Base-by-base conservation (phyloP, 2,113 vertebrate genomes). In the Anguilla japonica region DNA sequence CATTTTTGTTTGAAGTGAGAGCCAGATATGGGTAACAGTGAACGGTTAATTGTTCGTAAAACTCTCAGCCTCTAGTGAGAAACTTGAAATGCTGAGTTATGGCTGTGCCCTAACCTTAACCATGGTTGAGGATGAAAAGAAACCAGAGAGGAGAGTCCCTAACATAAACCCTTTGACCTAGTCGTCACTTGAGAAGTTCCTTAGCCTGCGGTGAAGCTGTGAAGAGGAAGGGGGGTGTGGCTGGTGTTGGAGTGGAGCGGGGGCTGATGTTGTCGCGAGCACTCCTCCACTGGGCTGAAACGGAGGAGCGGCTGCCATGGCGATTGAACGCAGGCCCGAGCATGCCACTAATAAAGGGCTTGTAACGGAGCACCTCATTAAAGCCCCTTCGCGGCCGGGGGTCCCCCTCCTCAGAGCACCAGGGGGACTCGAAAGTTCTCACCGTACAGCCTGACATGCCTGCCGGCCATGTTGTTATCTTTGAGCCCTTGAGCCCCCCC, bases 101-200 rank as follows among this genome's bases (percentile, higher is more conserved):
- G 53, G 83, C 22, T 57, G 60, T n/a, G 14, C 56, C 57, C 50
- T 63, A 22, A 40, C 83, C 83, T 15, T 63, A 41, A 84, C 34
- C 46, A 84, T 14, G 20, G 57, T n/a, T 63, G 56, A 63, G 29
- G 53, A 56, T 39, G 56, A 60, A 22, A 60, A 18, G 41, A n/a
- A n/a, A 40, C 41, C 81, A 80, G 82, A 79, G 81, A 87, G 85
- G 82, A 87, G 71, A 88, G 84, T 67, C 86, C 6, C 20, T 26
- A 20, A 41, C 41, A 11, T 41, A 20, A 41, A 39, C 40, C 79
- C 41, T 41, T 81, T 41, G 39, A 41, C 63, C 63, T 9, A 20
- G 6, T n/a, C 1, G 83, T 50, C 60, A 75, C 71, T 43, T 56
- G 84, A 85, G 46, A 50, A 79, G 29, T 46, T 22, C 43, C 50